phyloP scores from a whole-genome alignment of 2,888 invertebrate species.

The Monopis laevigella region DNA sequence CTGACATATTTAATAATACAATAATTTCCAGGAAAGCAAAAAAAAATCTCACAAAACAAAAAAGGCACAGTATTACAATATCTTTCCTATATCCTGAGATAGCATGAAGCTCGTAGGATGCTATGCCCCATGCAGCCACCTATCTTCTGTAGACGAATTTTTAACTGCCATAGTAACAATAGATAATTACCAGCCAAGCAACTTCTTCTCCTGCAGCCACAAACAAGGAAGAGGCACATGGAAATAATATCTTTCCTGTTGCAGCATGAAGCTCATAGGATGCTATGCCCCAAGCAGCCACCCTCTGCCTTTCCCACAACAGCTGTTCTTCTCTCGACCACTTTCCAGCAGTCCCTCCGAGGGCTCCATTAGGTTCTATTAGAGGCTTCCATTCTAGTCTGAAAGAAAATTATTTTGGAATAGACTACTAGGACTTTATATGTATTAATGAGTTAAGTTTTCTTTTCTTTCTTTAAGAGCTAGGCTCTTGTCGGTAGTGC shows the following conservation, averaged over 20 bases:
- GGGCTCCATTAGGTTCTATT: slow-evolving; percentile 78
- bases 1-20: no score
- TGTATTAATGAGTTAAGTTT: no score
- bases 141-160: no score
- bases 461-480: no score
- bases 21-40: no score
- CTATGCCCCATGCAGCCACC: slow-evolving; percentile 92
- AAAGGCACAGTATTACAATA: slow-evolving; percentile 91
- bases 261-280: slow-evolving; percentile 88
- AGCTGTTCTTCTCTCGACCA: slow-evolving; percentile 91
- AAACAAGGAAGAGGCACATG: slow-evolving; percentile 88
- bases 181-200: slow-evolving; percentile 13
- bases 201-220: slow-evolving; percentile 69
- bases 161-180: no score
- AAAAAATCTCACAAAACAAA: no score
- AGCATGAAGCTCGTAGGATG: slow-evolving; percentile 89
- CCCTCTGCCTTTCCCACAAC: slow-evolving; percentile 89
- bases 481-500: no score
- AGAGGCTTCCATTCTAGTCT: slow-evolving; percentile 83
- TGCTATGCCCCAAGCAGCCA: slow-evolving; percentile 93
- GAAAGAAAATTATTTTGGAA: slow-evolving; percentile 14
- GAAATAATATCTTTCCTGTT: slow-evolving; percentile 89
- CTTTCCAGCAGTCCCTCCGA: slow-evolving; percentile 64
- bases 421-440: no score
- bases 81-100: slow-evolving; percentile 81